A percentile compares a stretch with the other conserved stretches of the same genome.
These are phyloP conservation scores for Noctua fimbriata DNA, from an alignment of 2,888 invertebrate species.

Conservation along the genomic window DNA sequence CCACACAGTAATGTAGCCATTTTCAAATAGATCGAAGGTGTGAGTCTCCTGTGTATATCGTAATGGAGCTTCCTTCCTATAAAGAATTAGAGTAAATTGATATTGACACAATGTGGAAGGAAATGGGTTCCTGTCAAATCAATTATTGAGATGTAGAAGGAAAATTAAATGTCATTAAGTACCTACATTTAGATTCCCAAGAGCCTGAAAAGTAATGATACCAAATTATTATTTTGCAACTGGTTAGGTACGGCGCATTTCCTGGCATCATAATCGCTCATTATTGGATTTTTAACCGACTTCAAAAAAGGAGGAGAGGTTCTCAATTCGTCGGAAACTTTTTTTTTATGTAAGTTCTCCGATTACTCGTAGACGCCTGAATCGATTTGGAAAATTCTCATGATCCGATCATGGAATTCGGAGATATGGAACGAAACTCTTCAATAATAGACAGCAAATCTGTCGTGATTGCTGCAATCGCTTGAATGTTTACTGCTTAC, in stretches of 20 bases:
- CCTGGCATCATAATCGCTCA: neutral
- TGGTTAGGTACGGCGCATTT: too few species aligned
- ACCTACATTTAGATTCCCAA: neutral
- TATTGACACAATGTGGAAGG: constrained; percentile 1
- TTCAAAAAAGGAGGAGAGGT: too few species aligned
- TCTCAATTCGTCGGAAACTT: too few species aligned
- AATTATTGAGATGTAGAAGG: neutral
- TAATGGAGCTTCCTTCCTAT: neutral
- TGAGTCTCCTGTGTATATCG: neutral
- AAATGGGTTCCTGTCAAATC: constrained; percentile 17
- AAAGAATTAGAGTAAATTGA: constrained; percentile 14
- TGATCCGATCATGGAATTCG: too few species aligned
- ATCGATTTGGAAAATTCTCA: too few species aligned
- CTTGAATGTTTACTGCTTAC: too few species aligned
- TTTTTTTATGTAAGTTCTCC: too few species aligned
- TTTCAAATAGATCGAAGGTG: neutral
- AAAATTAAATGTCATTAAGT: constrained; percentile 1
- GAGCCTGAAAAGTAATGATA: neutral
- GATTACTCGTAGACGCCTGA: too few species aligned
- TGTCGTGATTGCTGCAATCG: too few species aligned
- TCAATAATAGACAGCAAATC: too few species aligned
- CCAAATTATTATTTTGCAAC: neutral
- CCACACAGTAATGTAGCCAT: neutral
- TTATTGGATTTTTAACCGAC: too few species aligned
- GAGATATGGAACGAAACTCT: too few species aligned